These are phyloP conservation scores for Harpalus rubripes DNA, from an alignment of 2,888 invertebrate genomes.

Conservation along the genomic window DNA sequence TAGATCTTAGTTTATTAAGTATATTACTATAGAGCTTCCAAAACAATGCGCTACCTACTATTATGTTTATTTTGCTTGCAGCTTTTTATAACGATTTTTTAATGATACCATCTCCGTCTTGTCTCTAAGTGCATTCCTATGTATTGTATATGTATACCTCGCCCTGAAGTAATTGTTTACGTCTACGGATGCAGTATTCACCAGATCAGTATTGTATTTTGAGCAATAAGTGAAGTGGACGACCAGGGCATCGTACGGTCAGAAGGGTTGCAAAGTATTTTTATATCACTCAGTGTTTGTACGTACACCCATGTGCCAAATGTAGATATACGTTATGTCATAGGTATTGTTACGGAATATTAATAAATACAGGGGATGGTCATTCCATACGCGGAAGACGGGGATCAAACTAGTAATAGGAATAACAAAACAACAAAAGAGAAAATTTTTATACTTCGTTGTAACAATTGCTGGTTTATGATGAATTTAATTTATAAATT, in stretches of 20 bases:
- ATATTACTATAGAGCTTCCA: background rate
- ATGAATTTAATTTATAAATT: no score
- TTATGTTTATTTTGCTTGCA: background rate
- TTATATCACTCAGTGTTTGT: slow-evolving; percentile 58
- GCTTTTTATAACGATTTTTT: background rate
- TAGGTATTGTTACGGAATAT: background rate
- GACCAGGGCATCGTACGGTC: background rate
- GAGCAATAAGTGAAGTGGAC: background rate
- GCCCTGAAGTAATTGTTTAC: background rate
- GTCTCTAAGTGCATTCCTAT: slow-evolving; percentile 5
- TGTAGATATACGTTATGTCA: background rate
- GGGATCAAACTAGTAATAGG: no score
- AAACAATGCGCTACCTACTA: background rate
- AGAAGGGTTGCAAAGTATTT: slow-evolving; percentile 28
- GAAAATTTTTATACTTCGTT: no score
- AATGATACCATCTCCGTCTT: background rate
- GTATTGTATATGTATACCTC: slow-evolving; percentile 6
- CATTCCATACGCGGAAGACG: background rate
- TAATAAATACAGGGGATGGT: background rate
- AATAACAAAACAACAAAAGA: no score
- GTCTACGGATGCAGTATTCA: background rate
- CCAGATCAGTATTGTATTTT: background rate
- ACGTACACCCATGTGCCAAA: slow-evolving; percentile 56
- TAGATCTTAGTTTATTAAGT: background rate
- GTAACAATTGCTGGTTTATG: no score